Conservation (phyloP, 2,888 invertebrate genomes). For the Hirtodrosophila cameraria region DNA sequence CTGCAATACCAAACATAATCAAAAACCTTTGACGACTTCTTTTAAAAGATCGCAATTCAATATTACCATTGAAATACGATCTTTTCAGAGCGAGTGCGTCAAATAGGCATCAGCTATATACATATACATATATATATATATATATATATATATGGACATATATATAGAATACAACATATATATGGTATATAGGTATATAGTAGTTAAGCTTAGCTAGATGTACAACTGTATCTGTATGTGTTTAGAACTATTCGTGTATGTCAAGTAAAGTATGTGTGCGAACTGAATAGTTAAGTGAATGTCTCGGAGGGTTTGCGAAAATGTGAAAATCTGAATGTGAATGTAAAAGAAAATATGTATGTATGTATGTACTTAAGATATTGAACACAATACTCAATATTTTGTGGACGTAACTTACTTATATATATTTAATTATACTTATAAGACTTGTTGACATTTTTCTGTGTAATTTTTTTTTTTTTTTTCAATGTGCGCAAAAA, state of each 20-base stretch:
- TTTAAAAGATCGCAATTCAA: constrained; percentile 79
- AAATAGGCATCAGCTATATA: constrained; percentile 46
- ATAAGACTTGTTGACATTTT: constrained; percentile 77
- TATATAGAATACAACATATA: constrained; percentile 2
- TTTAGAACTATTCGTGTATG: constrained; percentile 43
- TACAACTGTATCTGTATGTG: constrained; percentile 43
- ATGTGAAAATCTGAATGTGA: constrained; percentile 1
- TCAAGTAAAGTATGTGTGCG: no score
- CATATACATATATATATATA: background rate
- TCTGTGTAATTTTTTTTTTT: constrained; percentile 52
- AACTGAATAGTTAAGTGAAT: constrained; percentile 32
- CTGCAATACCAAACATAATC: constrained; percentile 98
- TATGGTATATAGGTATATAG: constrained; percentile 1
- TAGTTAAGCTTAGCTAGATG: constrained; percentile 27
- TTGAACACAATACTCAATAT: constrained; percentile 32
- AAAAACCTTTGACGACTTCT: constrained; percentile 84
- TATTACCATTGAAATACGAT: constrained; percentile 36
- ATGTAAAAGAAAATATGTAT: background rate
- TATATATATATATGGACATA: constrained; percentile 9
- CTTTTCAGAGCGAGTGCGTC: constrained; percentile 67
- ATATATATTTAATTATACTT: constrained; percentile 30
- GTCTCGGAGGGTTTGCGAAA: no score
- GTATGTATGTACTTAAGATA: constrained; percentile 30
- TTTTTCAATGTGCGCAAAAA: constrained; percentile 47
- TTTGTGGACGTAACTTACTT: constrained; percentile 19